phyloP scores from a whole-genome alignment of 2,113 vertebrate species.

The Tachuris rubrigastra region DNA sequence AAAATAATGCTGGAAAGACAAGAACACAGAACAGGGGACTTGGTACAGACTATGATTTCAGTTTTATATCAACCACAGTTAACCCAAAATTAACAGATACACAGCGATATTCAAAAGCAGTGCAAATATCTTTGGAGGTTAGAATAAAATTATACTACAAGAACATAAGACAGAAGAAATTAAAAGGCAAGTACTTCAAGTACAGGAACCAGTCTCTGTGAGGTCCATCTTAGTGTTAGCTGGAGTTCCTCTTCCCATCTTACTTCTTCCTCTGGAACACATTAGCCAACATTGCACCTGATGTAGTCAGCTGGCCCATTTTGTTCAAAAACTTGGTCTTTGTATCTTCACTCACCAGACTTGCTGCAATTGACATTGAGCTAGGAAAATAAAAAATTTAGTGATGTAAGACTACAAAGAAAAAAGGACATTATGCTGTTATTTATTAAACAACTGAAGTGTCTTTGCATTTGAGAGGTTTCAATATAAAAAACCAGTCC shows the following conservation, averaged over 20 bases:
- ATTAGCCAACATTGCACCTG: constrained; percentile 97
- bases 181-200: constrained; percentile 96
- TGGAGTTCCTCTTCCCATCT: constrained; percentile 50
- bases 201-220: constrained; percentile 81
- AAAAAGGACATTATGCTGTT: background rate
- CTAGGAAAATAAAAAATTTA: constrained; percentile 67
- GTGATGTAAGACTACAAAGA: background rate
- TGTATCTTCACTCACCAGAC: constrained; percentile 96
- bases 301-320: constrained; percentile 99
- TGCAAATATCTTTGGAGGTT: constrained; percentile 99
- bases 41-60: constrained; percentile 80
- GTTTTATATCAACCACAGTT: constrained; percentile 79
- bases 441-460: background rate
- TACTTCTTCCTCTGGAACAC: constrained; percentile 99
- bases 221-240: constrained; percentile 78
- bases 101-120: constrained; percentile 85
- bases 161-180: constrained; percentile 80
- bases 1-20: constrained; percentile 82
- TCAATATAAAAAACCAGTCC: background rate
- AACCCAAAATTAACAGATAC: constrained; percentile 80
- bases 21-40: constrained; percentile 84
- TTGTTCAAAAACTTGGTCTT: constrained; percentile 99
- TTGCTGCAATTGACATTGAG: constrained; percentile 95
- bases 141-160: constrained; percentile 87
- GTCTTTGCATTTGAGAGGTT: background rate